Evolutionary conservation across 1,140 invertebrate species (phyloP).

Genomic region (Drosophila yakuba): DNA sequence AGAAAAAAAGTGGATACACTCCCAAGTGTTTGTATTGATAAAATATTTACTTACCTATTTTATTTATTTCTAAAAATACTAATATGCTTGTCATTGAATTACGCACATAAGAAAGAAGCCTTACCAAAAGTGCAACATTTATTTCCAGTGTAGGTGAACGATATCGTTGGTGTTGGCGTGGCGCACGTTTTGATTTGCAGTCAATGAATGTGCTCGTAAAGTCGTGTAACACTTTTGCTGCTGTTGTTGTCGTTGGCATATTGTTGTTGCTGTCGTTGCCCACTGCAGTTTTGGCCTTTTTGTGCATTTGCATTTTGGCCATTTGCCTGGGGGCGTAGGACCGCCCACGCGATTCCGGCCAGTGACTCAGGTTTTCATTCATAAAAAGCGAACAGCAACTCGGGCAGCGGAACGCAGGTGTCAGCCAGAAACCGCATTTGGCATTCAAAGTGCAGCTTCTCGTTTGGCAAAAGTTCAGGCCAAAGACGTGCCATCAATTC

Average conservation of each 20-base stretch:
- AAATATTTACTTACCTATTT: too few relatives aligned
- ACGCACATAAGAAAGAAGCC: too few relatives aligned
- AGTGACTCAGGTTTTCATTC: constrained; percentile 70
- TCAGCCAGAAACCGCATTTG: constrained; percentile 53
- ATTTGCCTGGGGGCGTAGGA: constrained; percentile 59
- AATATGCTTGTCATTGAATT: too few relatives aligned
- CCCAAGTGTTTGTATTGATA: too few relatives aligned
- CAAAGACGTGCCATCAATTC: constrained; percentile 59
- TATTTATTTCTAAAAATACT: too few relatives aligned
- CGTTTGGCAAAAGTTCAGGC: constrained; percentile 73
- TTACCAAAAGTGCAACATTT: background rate
- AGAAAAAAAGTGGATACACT: background rate
- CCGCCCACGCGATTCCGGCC: constrained; percentile 62
- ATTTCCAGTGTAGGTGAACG: constrained; percentile 10
- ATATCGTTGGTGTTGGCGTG: constrained; percentile 59
- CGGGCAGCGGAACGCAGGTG: constrained; percentile 43
- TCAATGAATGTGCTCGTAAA: constrained; percentile 78
- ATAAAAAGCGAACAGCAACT: constrained; percentile 57
- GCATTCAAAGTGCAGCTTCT: constrained; percentile 66
- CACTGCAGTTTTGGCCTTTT: constrained; percentile 52
- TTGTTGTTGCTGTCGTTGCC: constrained; percentile 48
- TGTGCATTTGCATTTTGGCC: constrained; percentile 71
- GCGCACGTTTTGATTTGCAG: constrained; percentile 78
- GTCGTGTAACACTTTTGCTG: constrained; percentile 70
- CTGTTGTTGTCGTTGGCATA: constrained; percentile 39